Conservation (phyloP, 2,797 vertebrate species). For the Iguana delicatissima region DNA sequence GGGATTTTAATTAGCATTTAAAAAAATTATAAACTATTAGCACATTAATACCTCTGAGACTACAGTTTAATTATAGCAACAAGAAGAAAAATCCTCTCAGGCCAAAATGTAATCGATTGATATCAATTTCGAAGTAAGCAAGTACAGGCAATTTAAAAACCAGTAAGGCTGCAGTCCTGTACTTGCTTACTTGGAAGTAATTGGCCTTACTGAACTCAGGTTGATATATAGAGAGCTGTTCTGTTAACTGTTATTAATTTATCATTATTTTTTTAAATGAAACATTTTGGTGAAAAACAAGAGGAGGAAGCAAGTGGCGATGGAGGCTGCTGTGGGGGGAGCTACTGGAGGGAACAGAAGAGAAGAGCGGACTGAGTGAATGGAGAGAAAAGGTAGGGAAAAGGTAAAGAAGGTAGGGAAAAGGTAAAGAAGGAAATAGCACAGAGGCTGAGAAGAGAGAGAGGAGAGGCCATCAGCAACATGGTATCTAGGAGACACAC, state of each 20-base stretch:
- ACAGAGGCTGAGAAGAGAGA: neutral
- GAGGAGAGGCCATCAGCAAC: neutral
- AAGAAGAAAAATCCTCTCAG: constrained; percentile 40
- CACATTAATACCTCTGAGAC: constrained; percentile 21
- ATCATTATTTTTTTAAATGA: neutral
- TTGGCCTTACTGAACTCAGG: neutral
- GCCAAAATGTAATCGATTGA: constrained; percentile 15
- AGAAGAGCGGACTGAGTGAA: too few relatives aligned
- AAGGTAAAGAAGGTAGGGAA: neutral
- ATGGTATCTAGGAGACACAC: neutral
- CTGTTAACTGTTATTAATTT: neutral
- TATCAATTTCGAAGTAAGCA: too few relatives aligned
- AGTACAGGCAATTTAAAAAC: neutral
- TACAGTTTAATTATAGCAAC: constrained; percentile 19
- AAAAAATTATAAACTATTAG: constrained; percentile 24
- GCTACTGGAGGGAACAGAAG: too few relatives aligned
- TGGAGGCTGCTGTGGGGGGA: too few relatives aligned
- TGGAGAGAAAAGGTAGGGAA: too few relatives aligned
- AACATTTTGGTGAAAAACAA: neutral
- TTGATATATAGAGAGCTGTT: neutral
- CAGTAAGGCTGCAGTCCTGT: neutral
- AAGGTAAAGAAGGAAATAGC: neutral
- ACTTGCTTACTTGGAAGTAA: neutral
- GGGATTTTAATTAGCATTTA: constrained; percentile 27
- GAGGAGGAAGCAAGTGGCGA: too few relatives aligned